A percentile compares a stretch with the other conserved stretches of the same genome.
phyloP scores from a whole-genome alignment of 2,797 vertebrate genomes.

The Bryconaethiops microstoma region DNA sequence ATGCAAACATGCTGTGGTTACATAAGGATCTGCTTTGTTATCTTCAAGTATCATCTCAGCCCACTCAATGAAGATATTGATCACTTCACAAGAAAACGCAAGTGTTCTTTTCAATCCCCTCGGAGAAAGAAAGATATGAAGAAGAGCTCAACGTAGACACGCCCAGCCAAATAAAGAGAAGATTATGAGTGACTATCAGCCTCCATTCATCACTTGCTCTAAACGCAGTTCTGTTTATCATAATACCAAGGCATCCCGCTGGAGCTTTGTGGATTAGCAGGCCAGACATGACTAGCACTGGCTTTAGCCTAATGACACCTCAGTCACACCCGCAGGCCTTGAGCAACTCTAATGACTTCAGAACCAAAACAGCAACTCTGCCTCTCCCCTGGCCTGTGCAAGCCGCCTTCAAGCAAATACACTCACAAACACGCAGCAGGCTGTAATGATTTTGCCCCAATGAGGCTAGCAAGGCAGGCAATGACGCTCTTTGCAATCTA shows the following conservation, averaged over 20 bases:
- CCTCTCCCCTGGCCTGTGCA: constrained; percentile 1
- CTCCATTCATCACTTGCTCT: constrained; percentile 40
- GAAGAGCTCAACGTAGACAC: constrained; percentile 17
- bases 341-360: constrained; percentile 43
- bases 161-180: constrained; percentile 37
- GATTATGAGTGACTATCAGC: constrained; percentile 28
- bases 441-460: not conserved
- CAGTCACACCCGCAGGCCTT: constrained; percentile 13
- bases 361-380: constrained; percentile 31
- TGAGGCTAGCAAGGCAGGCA: not conserved
- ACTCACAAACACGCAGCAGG: not conserved
- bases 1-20: not conserved
- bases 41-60: constrained; percentile 13
- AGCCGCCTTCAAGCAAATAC: constrained; percentile 15
- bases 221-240: constrained; percentile 25
- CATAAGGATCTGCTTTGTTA: constrained; percentile 17
- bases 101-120: constrained; percentile 22
- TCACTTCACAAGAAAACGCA: constrained; percentile 3
- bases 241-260: constrained; percentile 23
- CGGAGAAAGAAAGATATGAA: constrained; percentile 4
- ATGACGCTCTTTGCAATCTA: not conserved
- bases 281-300: constrained; percentile 15
- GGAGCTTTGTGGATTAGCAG: constrained; percentile 43
- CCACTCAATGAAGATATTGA: constrained; percentile 17
- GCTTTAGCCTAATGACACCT: constrained; percentile 34